These are phyloP conservation scores for Lepilemur septentrionalis DNA, from an alignment of 2,797 vertebrate species.

Conservation along the genomic window DNA sequence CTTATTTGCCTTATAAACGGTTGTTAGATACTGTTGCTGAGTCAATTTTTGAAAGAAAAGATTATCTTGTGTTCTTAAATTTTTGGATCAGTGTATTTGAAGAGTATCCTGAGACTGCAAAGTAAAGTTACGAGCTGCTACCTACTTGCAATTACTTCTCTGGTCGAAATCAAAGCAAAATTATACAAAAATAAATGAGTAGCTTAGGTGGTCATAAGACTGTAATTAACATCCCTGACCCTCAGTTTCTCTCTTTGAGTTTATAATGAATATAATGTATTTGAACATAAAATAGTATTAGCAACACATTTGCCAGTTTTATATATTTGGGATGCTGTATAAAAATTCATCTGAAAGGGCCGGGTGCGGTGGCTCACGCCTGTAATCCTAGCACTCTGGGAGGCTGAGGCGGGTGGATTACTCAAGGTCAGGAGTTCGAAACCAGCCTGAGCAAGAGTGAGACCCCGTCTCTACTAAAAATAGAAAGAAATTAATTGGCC, in stretches of 20 bases:
- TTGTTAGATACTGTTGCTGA: slow-evolving; percentile 27
- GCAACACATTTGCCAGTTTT: not conserved
- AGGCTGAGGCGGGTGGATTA: too few species aligned
- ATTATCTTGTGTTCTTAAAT: not conserved
- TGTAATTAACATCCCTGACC: not conserved
- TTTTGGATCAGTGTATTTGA: not conserved
- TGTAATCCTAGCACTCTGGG: too few species aligned
- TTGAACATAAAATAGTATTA: slow-evolving; percentile 38
- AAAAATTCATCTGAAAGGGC: slow-evolving; percentile 5
- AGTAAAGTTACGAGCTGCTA: not conserved
- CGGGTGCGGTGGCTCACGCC: too few species aligned
- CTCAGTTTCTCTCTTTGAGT: not conserved
- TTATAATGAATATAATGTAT: slow-evolving; percentile 1
- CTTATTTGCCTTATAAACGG: not conserved
- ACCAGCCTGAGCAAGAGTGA: too few species aligned
- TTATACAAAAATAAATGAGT: not conserved
- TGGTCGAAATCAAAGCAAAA: slow-evolving; percentile 40
- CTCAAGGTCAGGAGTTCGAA: too few species aligned
- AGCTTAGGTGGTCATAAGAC: not conserved
- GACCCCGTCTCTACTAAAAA: too few species aligned
- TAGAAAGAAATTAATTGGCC: too few species aligned
- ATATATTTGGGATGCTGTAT: not conserved
- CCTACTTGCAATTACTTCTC: not conserved
- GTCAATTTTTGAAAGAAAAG: slow-evolving; percentile 35
- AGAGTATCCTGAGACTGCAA: not conserved